Evolutionary conservation across 2,888 invertebrate genomes (phyloP), one percentile per base, ranked within the genome.

Genomic region (Lasioglossum figueresi): DNA sequence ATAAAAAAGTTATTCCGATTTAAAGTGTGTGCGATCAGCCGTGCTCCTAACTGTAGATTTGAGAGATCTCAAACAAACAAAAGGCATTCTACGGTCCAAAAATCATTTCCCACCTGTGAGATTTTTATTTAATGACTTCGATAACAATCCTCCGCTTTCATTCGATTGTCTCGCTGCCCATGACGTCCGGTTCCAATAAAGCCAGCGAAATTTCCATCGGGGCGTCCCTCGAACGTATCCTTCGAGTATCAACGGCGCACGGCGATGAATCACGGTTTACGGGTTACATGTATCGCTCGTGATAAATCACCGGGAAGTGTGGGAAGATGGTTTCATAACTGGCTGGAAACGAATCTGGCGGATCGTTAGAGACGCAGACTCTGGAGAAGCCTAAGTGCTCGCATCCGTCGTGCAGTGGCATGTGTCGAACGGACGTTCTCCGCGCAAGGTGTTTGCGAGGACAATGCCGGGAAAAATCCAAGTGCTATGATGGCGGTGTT

Each of bases 401-500:
- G 56, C 88, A 86, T 90, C 90, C 89, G 88, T 83, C 77, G 74
- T 77, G 70, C 27, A 63, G 79, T 81, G 83, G 85, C 90, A 90
- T 90, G 86, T 90, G 90, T 85, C 90, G 86, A 86, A 84, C 90
- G 90, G 72, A 80, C 82, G 82, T 86, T 68, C 56, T 56, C 83
- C 83, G 40, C 89, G 88, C 90, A 88, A 90, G 87, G 88, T 87
- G 88, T 87, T 80, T 72, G 59, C 34, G 74, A 87, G 89, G 89
- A 90, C 88, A 90, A 90, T 89, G 76, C 84, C 71, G 48, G 52
- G 90, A 86, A 89, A 90, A 90, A 86, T 88, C 86, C 78, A 68
- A 59, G 63, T 84, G 76, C 82, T 68, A 81, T 72, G 85, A 86
- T 56, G 86, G 73, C 80, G 72, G 81, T 77, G 66, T 88, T 80